Conservation (phyloP, 2,888 invertebrate genomes). For the Quadroppia sp. region DNA sequence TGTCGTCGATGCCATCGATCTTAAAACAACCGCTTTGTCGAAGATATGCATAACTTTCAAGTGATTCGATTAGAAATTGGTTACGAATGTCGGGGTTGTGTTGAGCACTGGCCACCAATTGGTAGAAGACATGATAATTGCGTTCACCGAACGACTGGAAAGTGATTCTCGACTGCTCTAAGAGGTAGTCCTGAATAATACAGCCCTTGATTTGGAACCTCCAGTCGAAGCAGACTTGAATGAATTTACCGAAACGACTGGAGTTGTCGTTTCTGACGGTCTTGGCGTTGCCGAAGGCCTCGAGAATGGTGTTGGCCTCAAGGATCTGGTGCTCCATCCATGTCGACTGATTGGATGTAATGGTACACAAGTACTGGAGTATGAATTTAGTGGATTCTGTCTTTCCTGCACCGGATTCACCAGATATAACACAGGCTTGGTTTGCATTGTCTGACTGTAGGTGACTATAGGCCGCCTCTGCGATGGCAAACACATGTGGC, state of each 20-base stretch:
- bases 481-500: constrained; percentile 85
- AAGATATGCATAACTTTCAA: constrained; percentile 74
- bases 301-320: constrained; percentile 86
- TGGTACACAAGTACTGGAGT: constrained; percentile 82
- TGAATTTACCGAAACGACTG: constrained; percentile 89
- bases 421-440: constrained; percentile 85
- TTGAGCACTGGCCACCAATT: constrained; percentile 72
- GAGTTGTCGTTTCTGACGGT: constrained; percentile 90
- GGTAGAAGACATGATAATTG: constrained; percentile 89
- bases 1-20: constrained; percentile 64
- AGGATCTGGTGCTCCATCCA: constrained; percentile 96
- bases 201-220: constrained; percentile 86
- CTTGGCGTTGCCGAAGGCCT: constrained; percentile 93
- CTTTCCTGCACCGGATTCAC: constrained; percentile 80
- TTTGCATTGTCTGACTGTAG: constrained; percentile 59
- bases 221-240: constrained; percentile 85
- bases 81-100: constrained; percentile 50
- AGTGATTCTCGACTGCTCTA: constrained; percentile 84
- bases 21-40: constrained; percentile 65
- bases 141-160: constrained; percentile 81
- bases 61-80: constrained; percentile 68
- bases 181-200: constrained; percentile 80
- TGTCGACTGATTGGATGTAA: constrained; percentile 70
- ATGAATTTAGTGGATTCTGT: constrained; percentile 90
- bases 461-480: constrained; percentile 79